These are phyloP conservation scores for Leptinotarsa haldemani DNA, from an alignment of 2,888 invertebrate genomes.

Conservation along the genomic window DNA sequence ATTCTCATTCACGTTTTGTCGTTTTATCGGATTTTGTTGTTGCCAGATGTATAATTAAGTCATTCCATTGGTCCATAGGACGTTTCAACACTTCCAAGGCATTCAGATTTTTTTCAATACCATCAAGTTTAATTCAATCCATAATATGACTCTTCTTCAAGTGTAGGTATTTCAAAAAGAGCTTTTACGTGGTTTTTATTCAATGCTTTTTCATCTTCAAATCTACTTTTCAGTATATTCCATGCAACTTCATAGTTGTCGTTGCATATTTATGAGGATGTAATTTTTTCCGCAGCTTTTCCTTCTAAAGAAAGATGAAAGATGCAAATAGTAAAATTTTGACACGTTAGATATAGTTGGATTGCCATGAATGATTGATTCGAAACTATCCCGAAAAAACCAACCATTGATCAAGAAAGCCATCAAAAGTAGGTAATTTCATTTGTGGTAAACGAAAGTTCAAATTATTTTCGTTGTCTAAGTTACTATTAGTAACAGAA, in stretches of 20 bases:
- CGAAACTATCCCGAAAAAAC: slow-evolving; percentile 10
- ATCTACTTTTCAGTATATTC: slow-evolving; percentile 14
- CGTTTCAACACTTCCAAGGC: slow-evolving; percentile 9
- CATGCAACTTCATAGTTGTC: slow-evolving; percentile 24
- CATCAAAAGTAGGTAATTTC: slow-evolving; percentile 15
- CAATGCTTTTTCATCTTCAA: slow-evolving; percentile 11
- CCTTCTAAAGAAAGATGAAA: background rate
- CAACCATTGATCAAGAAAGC: slow-evolving; percentile 4
- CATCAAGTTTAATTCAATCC: slow-evolving; percentile 12
- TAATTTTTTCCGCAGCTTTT: slow-evolving; percentile 2
- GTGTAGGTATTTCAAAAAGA: slow-evolving; percentile 14
- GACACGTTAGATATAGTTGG: background rate
- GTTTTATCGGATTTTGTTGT: slow-evolving; percentile 2
- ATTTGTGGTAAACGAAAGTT: slow-evolving; percentile 12
- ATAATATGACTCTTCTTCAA: slow-evolving; percentile 19
- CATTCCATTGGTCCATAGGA: slow-evolving; percentile 24
- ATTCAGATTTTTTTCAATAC: slow-evolving; percentile 20
- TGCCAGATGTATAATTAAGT: background rate
- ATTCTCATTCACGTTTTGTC: slow-evolving; percentile 14
- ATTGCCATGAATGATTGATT: slow-evolving; percentile 20
- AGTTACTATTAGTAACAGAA: background rate
- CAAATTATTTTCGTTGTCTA: slow-evolving; percentile 4
- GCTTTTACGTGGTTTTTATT: slow-evolving; percentile 20
- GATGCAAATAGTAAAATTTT: slow-evolving; percentile 12
- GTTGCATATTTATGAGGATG: slow-evolving; percentile 5